phyloP scores from a whole-genome alignment of 2,888 invertebrate species.

The Synergus japonicus region DNA sequence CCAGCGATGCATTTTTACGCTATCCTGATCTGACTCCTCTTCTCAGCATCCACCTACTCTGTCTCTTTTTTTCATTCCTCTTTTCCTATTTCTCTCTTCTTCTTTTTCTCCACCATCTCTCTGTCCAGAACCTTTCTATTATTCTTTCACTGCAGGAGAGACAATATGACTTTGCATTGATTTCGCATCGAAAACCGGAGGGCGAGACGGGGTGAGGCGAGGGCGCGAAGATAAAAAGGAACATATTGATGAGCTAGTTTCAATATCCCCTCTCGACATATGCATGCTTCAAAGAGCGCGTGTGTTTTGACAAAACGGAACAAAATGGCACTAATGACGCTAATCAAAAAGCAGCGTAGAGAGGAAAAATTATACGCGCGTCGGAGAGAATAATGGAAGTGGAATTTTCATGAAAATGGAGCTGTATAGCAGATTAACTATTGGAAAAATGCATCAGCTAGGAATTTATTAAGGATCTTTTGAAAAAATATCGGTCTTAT shows the following conservation, averaged over 20 bases:
- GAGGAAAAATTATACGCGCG: background rate
- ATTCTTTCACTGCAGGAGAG: background rate
- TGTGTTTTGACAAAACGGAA: slow-evolving; percentile 33
- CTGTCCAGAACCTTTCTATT: background rate
- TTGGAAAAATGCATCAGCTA: background rate
- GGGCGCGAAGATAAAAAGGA: slow-evolving; percentile 12
- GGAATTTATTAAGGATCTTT: no score
- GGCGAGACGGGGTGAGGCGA: no score
- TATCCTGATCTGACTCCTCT: slow-evolving; percentile 59
- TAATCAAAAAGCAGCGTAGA: background rate
- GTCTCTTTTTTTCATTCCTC: slow-evolving; percentile 34
- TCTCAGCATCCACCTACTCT: slow-evolving; percentile 4
- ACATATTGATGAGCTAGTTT: slow-evolving; percentile 9
- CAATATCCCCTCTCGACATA: slow-evolving; percentile 22
- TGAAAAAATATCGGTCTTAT: no score
- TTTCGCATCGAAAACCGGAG: slow-evolving; percentile 12
- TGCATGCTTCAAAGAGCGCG: slow-evolving; percentile 18
- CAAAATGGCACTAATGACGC: slow-evolving; percentile 29
- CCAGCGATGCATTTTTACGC: slow-evolving; percentile 66
- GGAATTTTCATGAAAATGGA: background rate
- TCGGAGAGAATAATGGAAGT: background rate
- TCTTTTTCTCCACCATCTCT: slow-evolving; percentile 13
- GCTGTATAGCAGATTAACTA: background rate
- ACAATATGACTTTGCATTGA: slow-evolving; percentile 35
- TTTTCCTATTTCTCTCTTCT: slow-evolving; percentile 2